Evolutionary conservation across 2,888 invertebrate genomes (phyloP).

Genomic region (Meliscaeva auricollis): DNA sequence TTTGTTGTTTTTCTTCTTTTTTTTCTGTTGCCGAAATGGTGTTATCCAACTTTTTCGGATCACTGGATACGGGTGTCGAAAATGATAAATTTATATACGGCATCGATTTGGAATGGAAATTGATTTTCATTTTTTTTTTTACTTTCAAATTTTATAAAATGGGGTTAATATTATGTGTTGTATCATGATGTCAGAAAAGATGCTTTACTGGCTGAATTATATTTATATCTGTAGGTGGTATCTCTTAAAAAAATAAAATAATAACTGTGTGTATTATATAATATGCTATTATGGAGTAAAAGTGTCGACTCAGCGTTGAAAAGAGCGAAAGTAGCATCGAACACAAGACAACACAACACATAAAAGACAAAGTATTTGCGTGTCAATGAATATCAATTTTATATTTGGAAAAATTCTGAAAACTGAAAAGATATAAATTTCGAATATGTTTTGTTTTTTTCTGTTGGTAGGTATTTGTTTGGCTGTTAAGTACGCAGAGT

Average conservation of each 20-base stretch:
- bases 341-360: slow-evolving; percentile 24
- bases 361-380: slow-evolving; percentile 62
- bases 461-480: neutral
- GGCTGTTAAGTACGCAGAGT: slow-evolving; percentile 4
- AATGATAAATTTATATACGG: slow-evolving; percentile 61
- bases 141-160: slow-evolving; percentile 39
- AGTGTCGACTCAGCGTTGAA: slow-evolving; percentile 45
- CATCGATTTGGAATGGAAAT: slow-evolving; percentile 66
- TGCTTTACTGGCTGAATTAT: slow-evolving; percentile 48
- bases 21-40: slow-evolving; percentile 28
- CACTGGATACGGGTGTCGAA: slow-evolving; percentile 57
- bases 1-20: neutral
- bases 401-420: slow-evolving; percentile 38
- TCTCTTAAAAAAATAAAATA: slow-evolving; percentile 11
- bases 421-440: slow-evolving; percentile 40
- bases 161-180: slow-evolving; percentile 63
- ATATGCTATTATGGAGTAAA: slow-evolving; percentile 30
- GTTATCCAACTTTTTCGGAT: slow-evolving; percentile 68
- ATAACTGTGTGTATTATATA: slow-evolving; percentile 5
- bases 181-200: slow-evolving; percentile 56
- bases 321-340: slow-evolving; percentile 27
- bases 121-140: slow-evolving; percentile 50
- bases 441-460: slow-evolving; percentile 12
- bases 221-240: slow-evolving; percentile 43
- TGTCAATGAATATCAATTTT: slow-evolving; percentile 71